phyloP scores from a whole-genome alignment of 2,113 vertebrate genomes.

The Nothoprocta pentlandii region DNA sequence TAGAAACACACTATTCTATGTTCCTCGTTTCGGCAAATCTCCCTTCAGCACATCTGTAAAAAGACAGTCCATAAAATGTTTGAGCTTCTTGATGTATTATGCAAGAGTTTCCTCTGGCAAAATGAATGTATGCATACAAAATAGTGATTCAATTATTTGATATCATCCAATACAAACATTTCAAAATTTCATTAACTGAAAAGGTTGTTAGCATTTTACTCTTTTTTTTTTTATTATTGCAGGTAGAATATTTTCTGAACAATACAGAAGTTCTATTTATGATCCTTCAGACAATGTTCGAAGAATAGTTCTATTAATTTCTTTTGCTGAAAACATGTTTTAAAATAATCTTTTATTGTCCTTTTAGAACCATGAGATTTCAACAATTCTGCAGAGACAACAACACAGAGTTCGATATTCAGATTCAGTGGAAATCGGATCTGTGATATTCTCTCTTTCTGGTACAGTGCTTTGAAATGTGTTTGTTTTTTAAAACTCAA shows the following conservation, averaged over 20 bases:
- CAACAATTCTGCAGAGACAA: conserved; percentile 77
- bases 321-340: conserved; percentile 8
- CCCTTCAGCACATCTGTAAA: not conserved
- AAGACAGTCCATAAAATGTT: conserved; percentile 12
- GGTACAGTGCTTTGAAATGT: conserved; percentile 77
- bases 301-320: not conserved
- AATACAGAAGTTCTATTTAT: not conserved
- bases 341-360: conserved; percentile 53
- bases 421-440: conserved; percentile 83
- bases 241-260: not conserved
- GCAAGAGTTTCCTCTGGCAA: not conserved
- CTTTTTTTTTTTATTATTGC: not conserved
- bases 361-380: conserved; percentile 83
- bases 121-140: not conserved
- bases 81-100: conserved; percentile 27
- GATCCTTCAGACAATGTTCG: not conserved
- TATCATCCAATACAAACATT: not conserved
- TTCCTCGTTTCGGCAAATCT: not conserved
- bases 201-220: not conserved
- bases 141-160: not conserved
- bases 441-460: conserved; percentile 90
- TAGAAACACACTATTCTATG: not conserved
- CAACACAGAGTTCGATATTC: conserved; percentile 89
- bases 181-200: not conserved
- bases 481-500: not conserved